These are phyloP conservation scores for Leptobrachium leishanense DNA, from an alignment of 2,113 vertebrate genomes.

Conservation along the genomic window DNA sequence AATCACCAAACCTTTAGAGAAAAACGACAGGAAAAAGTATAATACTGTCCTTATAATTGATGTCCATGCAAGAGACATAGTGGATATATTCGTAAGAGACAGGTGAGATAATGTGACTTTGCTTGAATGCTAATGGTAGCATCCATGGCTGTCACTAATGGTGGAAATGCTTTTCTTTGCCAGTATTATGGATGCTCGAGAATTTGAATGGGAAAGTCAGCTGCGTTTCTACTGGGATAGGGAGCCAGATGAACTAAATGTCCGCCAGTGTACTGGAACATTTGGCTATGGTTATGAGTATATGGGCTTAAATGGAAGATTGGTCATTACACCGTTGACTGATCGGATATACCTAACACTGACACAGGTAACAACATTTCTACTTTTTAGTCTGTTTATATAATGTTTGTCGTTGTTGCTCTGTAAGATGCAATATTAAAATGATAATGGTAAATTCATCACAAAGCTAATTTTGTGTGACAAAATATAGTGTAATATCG, in stretches of 20 bases:
- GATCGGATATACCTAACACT: slow-evolving; percentile 95
- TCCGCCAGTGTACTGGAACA: slow-evolving; percentile 86
- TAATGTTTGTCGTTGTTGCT: too few species aligned
- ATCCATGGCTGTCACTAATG: neutral
- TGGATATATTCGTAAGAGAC: slow-evolving; percentile 84
- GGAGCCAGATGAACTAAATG: slow-evolving; percentile 76
- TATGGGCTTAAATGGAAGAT: slow-evolving; percentile 92
- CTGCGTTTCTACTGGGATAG: slow-evolving; percentile 90
- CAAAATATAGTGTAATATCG: too few species aligned
- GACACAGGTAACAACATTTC: slow-evolving; percentile 77
- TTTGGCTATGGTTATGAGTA: slow-evolving; percentile 96
- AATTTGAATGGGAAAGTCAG: slow-evolving; percentile 97
- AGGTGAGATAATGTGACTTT: slow-evolving; percentile 61
- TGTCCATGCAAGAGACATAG: slow-evolving; percentile 92
- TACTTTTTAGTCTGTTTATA: neutral
- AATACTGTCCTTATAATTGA: slow-evolving; percentile 95
- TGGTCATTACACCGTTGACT: slow-evolving; percentile 95
- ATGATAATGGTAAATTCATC: too few species aligned
- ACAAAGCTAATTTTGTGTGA: too few species aligned
- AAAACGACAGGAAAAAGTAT: slow-evolving; percentile 87
- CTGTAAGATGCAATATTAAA: too few species aligned
- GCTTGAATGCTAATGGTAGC: neutral
- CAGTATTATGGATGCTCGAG: slow-evolving; percentile 86
- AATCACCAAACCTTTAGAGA: slow-evolving; percentile 77
- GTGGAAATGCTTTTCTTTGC: neutral